Conservation (phyloP, 2,113 vertebrate genomes). For the Lophius piscatorius region DNA sequence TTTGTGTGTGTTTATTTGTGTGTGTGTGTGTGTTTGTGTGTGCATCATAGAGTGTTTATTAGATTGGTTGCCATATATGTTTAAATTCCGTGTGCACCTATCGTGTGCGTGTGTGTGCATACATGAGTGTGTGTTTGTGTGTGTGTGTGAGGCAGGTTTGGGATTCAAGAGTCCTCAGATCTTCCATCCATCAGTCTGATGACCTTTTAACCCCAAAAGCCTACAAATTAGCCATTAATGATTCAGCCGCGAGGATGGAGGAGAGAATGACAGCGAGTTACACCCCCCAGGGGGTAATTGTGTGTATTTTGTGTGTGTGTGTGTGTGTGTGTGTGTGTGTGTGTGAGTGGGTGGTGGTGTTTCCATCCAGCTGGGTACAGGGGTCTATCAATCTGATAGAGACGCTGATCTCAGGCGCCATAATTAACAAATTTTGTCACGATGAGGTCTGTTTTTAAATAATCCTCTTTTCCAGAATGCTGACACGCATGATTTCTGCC, state of each 20-base stretch:
- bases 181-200: constrained; percentile 66
- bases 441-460: constrained; percentile 33
- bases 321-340: constrained; percentile 11
- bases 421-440: constrained; percentile 30
- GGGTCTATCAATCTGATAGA: constrained; percentile 19
- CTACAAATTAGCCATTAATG: constrained; percentile 76
- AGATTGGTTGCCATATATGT: constrained; percentile 22
- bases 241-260: constrained; percentile 44
- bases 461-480: constrained; percentile 1
- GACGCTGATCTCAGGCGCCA: constrained; percentile 10
- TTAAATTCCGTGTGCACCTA: constrained; percentile 29
- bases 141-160: constrained; percentile 37
- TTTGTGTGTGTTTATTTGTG: constrained; percentile 11
- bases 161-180: constrained; percentile 63
- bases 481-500: constrained; percentile 17
- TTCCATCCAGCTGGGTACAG: background rate
- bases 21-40: background rate
- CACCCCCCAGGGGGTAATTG: constrained; percentile 34
- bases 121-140: constrained; percentile 27
- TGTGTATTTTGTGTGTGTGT: constrained; percentile 6
- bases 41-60: too few species aligned
- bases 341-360: constrained; percentile 11
- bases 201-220: constrained; percentile 69
- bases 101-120: constrained; percentile 24
- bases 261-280: constrained; percentile 9